Evolutionary conservation across 2,113 vertebrate genomes (phyloP), one percentile per base, ranked within the genome.

Genomic region (Pygoscelis antarcticus): DNA sequence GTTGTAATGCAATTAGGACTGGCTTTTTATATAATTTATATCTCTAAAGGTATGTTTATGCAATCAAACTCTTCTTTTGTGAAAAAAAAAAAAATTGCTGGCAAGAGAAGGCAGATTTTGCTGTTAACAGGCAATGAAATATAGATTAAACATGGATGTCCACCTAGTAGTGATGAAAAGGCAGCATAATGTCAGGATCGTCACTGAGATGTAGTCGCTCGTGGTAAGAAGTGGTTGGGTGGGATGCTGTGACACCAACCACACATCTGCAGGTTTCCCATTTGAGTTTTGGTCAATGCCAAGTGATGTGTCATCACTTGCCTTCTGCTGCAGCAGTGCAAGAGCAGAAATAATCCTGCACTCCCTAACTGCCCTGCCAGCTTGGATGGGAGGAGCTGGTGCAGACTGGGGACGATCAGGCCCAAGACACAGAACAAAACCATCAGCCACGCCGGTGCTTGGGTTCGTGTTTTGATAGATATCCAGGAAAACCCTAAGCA

Each of bases 1-100:
- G 75, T n/a, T 90, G 71, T 86, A 97, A 93, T 42, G 82, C 92
- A 94, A 94, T 96, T 92, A 95, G 84, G 84, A 77, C 82, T 57
- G 82, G 61, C 49, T 46, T 87, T 90, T 93, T 36, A 60, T 76
- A n/a, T 46, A 49, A 95, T 91, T 96, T 91, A 46, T 85, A 26
- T 38, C 87, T 96, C 82, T 74, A 26, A 94, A 85, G 90, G 68
- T 90, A 93, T 62, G 86, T 61, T 93, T 91, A 57, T 75, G 47
- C 69, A 64, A 64, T 90, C 72, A 65, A 40, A 84, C 9, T 9
- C 20, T 72, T 71, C n/a, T 87, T 79, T 44, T 62, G n/a, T 17
- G 32, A 2, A 46, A 46, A 42, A n/a, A 42, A n/a, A 36, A 25
- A 68, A 55, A 21, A 25, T 7, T 74, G 27, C 65, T 54, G 47